Percentiles rank a stretch among this genome's conserved stretches.
Conservation (phyloP, 2,888 invertebrate genomes). For the Microdon myrmicae region DNA sequence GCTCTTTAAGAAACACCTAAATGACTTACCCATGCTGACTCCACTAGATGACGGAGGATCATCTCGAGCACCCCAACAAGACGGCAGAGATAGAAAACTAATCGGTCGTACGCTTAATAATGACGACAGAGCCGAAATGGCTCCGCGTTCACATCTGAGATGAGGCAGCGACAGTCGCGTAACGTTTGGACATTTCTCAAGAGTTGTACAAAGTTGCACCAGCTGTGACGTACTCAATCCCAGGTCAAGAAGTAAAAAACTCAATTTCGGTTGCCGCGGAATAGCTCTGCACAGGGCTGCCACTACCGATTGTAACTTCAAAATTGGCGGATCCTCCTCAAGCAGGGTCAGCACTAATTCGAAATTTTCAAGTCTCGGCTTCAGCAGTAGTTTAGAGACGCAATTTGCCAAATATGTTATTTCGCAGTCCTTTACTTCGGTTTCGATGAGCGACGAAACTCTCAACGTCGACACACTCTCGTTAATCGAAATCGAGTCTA, state of each 20-base stretch:
- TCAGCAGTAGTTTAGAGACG: constrained; percentile 67
- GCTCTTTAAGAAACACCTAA: not conserved
- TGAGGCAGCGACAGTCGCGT: constrained; percentile 70
- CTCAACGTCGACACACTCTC: constrained; percentile 69
- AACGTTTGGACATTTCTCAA: constrained; percentile 68
- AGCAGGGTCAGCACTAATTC: constrained; percentile 70
- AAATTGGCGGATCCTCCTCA: constrained; percentile 68
- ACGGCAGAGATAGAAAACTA: constrained; percentile 68
- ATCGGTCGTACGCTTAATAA: constrained; percentile 68
- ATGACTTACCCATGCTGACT: constrained; percentile 67
- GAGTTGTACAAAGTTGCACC: constrained; percentile 68
- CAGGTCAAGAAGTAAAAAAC: constrained; percentile 69
- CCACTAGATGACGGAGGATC: constrained; percentile 69
- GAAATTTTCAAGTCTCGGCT: constrained; percentile 68
- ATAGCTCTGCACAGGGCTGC: constrained; percentile 67
- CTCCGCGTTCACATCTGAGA: constrained; percentile 69
- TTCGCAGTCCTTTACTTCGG: constrained; percentile 69
- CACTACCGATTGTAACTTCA: constrained; percentile 69
- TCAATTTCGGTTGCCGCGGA: constrained; percentile 62
- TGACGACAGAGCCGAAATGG: constrained; percentile 68
- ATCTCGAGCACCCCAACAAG: constrained; percentile 69
- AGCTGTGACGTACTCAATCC: constrained; percentile 70
- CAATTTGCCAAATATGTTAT: constrained; percentile 68
- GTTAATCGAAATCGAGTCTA: constrained; percentile 68
- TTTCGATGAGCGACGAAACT: constrained; percentile 69